Conservation (phyloP, 2,113 vertebrate genomes). For the Macroglossus sobrinus region DNA sequence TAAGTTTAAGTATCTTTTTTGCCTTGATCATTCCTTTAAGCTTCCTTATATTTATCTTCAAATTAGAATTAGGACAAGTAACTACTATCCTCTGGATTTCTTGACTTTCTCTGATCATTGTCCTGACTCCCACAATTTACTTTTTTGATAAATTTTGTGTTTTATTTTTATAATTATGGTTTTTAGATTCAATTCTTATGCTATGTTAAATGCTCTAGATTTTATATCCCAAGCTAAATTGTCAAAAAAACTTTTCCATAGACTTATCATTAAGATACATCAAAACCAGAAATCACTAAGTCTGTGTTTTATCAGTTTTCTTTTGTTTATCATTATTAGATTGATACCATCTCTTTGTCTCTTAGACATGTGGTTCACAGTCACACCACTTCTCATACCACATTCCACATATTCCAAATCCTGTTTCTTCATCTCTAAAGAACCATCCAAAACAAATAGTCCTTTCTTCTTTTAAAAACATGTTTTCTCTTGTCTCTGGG, state of each 20-base stretch:
- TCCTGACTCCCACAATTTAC: not conserved
- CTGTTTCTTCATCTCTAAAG: constrained; percentile 41
- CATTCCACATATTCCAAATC: constrained; percentile 38
- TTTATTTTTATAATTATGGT: not conserved
- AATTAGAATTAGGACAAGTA: not conserved
- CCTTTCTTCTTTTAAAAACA: constrained; percentile 53
- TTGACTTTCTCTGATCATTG: not conserved
- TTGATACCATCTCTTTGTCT: constrained; percentile 1
- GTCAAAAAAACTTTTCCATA: not conserved
- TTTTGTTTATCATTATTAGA: not conserved
- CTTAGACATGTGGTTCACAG: constrained; percentile 4
- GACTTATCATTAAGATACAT: not conserved
- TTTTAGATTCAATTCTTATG: not conserved
- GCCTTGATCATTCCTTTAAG: not conserved
- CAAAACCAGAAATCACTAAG: not conserved
- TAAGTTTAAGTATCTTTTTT: not conserved
- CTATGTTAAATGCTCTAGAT: not conserved
- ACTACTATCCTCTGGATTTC: not conserved
- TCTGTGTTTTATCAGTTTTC: not conserved
- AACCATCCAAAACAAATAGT: constrained; percentile 45
- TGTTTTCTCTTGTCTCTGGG: constrained; percentile 38
- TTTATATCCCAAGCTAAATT: not conserved
- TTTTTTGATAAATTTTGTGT: not conserved
- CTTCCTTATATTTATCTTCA: not conserved
- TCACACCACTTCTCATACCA: not conserved